Percentiles rank a stretch among this genome's conserved stretches.
These are phyloP conservation scores for Phenganax subtilis DNA, from an alignment of 92 coral and sea anemone genomes.

Conservation along the genomic window DNA sequence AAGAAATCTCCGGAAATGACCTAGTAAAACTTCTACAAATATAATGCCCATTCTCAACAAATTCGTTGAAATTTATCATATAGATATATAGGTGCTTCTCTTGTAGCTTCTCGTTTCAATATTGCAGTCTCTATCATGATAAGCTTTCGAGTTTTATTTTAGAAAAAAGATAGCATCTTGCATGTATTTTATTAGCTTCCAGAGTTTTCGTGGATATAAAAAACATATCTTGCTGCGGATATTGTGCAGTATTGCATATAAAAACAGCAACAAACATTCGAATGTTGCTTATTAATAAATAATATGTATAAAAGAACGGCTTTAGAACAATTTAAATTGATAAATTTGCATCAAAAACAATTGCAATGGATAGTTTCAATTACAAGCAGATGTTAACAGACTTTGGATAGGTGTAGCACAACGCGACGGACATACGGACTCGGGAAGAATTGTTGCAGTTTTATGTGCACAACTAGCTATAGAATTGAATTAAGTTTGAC, in stretches of 20 bases:
- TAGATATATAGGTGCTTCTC: too few species aligned
- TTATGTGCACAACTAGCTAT: not conserved
- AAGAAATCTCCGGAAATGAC: too few species aligned
- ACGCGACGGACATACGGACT: not conserved
- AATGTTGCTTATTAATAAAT: conserved; percentile 11
- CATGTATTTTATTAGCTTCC: not conserved
- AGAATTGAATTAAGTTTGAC: not conserved
- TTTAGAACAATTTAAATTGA: not conserved
- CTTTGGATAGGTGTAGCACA: not conserved
- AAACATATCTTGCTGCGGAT: not conserved
- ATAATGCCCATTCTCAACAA: too few species aligned
- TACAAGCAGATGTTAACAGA: not conserved
- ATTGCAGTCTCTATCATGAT: too few species aligned
- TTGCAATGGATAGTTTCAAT: not conserved
- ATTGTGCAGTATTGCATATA: not conserved
- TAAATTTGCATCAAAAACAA: conserved; percentile 21
- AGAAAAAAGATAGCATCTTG: too few species aligned
- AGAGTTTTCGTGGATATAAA: not conserved
- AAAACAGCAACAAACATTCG: conserved; percentile 1
- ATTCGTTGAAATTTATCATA: too few species aligned
- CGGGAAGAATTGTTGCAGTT: not conserved
- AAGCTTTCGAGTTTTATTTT: too few species aligned
- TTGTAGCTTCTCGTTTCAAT: too few species aligned
- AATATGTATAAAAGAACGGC: not conserved
- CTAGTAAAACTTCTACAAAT: too few species aligned